Base-by-base conservation (phyloP, 2,888 invertebrate species). In the Leptinotarsa haldemani region DNA sequence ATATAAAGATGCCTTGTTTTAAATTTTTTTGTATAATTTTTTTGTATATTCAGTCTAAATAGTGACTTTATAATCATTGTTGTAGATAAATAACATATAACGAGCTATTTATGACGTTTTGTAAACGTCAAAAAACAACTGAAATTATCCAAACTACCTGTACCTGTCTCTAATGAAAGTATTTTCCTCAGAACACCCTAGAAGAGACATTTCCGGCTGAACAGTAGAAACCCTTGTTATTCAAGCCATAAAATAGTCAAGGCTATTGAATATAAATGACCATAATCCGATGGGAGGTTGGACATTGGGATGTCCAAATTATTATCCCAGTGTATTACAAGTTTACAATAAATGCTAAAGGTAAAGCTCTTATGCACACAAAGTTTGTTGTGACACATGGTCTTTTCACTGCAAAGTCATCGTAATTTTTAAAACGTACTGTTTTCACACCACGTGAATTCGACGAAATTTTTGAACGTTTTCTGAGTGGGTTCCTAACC, bases 291-390 rank as follows among this genome's bases (percentile, higher is more conserved):
- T 25, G 30, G 46, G 25, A 52, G 74, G 70, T 47, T 48, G 64
- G 67, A 61, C 66, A 30, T 22, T n/a, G 61, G 69, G 65, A 46
- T 63, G 69, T 69, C 52, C 30, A 66, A 67, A 70, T 74, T 69
- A 74, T 70, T 68, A 73, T 73, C 73, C 52, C 48, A 48, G 65
- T 73, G 74, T 74, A 72, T 61, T 75, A 75, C 72, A 70, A 75
- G 71, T 72, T 75, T 75, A 75, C 68, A 71, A 67, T 68, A 47
- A 53, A 58, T 47, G 50, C 15, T 53, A 68, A 67, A 48, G 25
- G 48, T 61, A 46, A 65, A 65, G 50, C 73, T 52, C 63, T 74
- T 77, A 58, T 74, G 64, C 67, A 65, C 65, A 69, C 70, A 69
- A 53, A 52, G 50, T 65, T 73, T 71, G 73, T 72, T 74, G 64